Evolutionary conservation across 2,888 invertebrate species (phyloP).

Genomic region (Apodemia hepburni): DNA sequence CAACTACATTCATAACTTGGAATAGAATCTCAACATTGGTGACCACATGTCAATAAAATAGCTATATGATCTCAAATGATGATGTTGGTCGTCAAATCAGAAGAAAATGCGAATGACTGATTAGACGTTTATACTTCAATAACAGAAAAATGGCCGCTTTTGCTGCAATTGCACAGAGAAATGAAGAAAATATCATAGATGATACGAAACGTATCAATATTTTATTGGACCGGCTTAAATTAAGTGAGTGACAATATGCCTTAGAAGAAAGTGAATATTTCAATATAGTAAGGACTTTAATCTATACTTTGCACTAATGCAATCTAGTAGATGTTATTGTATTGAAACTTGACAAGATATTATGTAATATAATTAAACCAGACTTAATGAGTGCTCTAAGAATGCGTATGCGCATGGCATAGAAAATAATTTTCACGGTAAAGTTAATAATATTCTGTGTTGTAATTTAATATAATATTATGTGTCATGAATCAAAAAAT

Average conservation of each 20-base stretch:
- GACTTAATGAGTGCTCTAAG: conserved; percentile 4
- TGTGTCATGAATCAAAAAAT: no score
- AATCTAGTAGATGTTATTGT: conserved; percentile 4
- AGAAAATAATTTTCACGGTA: background rate
- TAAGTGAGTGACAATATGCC: background rate
- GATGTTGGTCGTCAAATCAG: background rate
- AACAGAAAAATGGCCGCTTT: background rate
- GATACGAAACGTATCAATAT: background rate
- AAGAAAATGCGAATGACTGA: background rate
- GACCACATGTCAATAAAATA: background rate
- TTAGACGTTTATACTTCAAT: background rate
- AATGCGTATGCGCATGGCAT: background rate
- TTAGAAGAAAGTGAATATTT: conserved; percentile 4
- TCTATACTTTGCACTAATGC: conserved; percentile 7
- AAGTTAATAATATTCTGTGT: background rate
- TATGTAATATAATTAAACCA: conserved; percentile 8
- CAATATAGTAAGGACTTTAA: conserved; percentile 11
- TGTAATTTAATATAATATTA: no score
- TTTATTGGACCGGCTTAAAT: background rate
- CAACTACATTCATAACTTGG: no score
- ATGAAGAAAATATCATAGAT: background rate
- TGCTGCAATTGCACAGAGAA: background rate
- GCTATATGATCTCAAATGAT: background rate
- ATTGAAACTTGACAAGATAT: conserved; percentile 5
- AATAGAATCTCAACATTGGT: no score